These are phyloP conservation scores for Amphipoea lucens DNA, from an alignment of 2,888 invertebrate genomes.

Conservation along the genomic window DNA sequence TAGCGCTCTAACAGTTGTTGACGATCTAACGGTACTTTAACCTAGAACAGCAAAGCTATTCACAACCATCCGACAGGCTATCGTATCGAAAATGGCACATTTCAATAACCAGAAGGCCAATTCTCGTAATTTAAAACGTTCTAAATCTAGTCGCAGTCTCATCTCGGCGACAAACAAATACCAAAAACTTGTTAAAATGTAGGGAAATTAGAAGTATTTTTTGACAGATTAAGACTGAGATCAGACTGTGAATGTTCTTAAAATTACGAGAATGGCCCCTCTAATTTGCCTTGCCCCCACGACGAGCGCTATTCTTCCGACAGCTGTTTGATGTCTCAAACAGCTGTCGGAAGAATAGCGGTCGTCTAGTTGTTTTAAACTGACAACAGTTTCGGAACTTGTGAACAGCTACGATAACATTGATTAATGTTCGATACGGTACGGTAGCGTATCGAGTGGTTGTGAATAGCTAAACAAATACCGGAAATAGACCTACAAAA, in stretches of 20 bases:
- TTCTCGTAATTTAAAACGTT: too few species aligned
- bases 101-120: not conserved
- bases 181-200: too few species aligned
- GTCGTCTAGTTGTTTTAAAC: not conserved
- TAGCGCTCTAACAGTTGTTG: not conserved
- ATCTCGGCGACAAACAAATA: too few species aligned
- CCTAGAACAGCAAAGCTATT: constrained; percentile 2
- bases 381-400: not conserved
- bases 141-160: too few species aligned
- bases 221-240: too few species aligned
- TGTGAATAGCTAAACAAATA: not conserved
- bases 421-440: not conserved
- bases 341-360: not conserved
- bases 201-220: too few species aligned
- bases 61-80: not conserved
- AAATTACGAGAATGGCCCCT: too few species aligned
- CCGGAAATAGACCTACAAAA: not conserved
- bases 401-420: not conserved
- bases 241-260: too few species aligned
- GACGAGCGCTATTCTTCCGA: too few species aligned
- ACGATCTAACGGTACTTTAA: constrained; percentile 23
- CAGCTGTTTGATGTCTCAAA: too few species aligned
- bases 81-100: not conserved
- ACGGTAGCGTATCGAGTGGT: not conserved
- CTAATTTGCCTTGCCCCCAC: not conserved